Percentiles rank a stretch among this genome's conserved stretches.
phyloP scores from a whole-genome alignment of 2,888 invertebrate species.

The Melipona beecheii region DNA sequence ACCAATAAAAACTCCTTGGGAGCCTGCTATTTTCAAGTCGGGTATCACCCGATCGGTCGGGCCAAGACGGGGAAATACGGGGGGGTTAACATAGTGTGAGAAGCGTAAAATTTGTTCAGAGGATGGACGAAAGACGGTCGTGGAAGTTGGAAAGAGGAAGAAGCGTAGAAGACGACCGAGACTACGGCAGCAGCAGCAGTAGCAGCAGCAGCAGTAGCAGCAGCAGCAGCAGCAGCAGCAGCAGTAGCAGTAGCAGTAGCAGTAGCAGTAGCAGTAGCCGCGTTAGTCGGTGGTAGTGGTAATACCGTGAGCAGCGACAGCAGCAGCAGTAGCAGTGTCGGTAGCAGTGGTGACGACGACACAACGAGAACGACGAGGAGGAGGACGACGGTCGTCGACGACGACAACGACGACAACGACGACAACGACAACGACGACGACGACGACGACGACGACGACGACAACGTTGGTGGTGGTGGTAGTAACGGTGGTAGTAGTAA shows the following conservation, averaged over 20 bases:
- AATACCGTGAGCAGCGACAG: background rate
- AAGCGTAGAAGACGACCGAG: slow-evolving; percentile 46
- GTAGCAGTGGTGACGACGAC: slow-evolving; percentile 30
- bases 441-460: slow-evolving; percentile 6
- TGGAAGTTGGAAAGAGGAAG: slow-evolving; percentile 33
- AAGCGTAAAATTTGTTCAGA: slow-evolving; percentile 65
- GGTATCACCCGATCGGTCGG: background rate
- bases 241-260: slow-evolving; percentile 8
- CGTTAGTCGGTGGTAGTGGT: background rate
- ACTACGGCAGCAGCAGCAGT: slow-evolving; percentile 12
- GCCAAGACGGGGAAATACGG: slow-evolving; percentile 2
- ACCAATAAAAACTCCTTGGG: background rate
- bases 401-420: slow-evolving; percentile 25
- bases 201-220: slow-evolving; percentile 22
- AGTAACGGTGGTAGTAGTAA: slow-evolving; percentile 49
- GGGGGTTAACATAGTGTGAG: slow-evolving; percentile 46
- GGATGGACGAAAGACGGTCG: slow-evolving; percentile 28
- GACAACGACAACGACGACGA: slow-evolving; percentile 31
- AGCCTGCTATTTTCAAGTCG: slow-evolving; percentile 35
- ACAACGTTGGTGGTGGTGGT: slow-evolving; percentile 25
- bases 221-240: slow-evolving; percentile 16
- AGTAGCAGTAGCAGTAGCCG: background rate
- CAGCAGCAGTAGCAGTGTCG: slow-evolving; percentile 17
- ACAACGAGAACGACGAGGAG: background rate
- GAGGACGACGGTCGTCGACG: slow-evolving; percentile 18